Evolutionary conservation across 1,140 invertebrate species (phyloP), one percentile per base, ranked within the genome.

Genomic region (Bombus cullumanus): DNA sequence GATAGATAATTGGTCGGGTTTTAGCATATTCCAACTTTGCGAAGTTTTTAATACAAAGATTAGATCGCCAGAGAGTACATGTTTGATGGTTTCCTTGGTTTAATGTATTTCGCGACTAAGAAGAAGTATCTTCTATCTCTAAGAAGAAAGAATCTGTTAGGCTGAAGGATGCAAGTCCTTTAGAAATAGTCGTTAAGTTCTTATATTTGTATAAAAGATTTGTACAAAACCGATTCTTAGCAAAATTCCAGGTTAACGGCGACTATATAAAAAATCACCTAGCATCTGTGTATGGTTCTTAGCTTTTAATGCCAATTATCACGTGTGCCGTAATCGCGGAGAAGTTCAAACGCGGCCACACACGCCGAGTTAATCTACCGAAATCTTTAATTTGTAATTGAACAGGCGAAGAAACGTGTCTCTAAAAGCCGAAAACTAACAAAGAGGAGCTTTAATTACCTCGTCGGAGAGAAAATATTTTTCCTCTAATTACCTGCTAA

Each of bases 401-500:
- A 77, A 77, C 34, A 4, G 25, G 34, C 28, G 34, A 22, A 76
- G 34, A 22, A 76, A 76, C 74, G 37, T 59, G 25, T 34, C 13
- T 25, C 18, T n/a, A n/a, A 59, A 41, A 72, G 8, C 43, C 9
- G 5, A 28, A 5, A 68, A 83, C 6, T 68, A 37, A 31, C 47
- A 64, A 34, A 64, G 53, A 18, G 72, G 31, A 39, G 66, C 72
- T 66, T 62, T 47, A 43, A 53, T 83, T 68, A 28, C 31, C 41
- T 12, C 25, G 12, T n/a, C 3, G 59, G 37, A 18, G 47, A 68
- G 59, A 37, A 83, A 83, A 83, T 83, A 83, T 76, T 83, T 83
- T 83, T 83, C 72, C 53, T 31, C 28, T 76, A 83, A 83, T 76
- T 83, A 59, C 34, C 59, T 41, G 1, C 3, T 76, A 68, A 83